These are phyloP conservation scores for Chymomyza caudatula DNA, from an alignment of 2,888 invertebrate genomes.

Conservation along the genomic window DNA sequence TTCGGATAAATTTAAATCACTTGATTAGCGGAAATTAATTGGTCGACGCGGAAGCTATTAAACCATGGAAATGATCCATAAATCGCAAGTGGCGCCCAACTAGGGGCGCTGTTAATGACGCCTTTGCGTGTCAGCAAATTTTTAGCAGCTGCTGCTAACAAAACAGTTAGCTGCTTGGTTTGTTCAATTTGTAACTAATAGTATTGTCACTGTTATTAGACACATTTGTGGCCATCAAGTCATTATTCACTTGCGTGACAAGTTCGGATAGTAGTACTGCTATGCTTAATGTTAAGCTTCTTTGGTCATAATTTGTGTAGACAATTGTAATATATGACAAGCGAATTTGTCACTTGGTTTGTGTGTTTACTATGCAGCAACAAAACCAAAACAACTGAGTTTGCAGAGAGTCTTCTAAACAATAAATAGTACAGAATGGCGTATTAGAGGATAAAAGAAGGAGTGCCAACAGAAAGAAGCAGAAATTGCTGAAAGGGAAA, in stretches of 20 bases:
- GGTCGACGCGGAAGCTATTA: constrained; percentile 9
- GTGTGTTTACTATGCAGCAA: not conserved
- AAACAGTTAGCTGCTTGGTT: constrained; percentile 13
- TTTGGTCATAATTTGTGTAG: constrained; percentile 56
- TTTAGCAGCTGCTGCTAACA: constrained; percentile 1
- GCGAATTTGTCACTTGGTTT: constrained; percentile 61
- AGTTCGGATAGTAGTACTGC: not conserved
- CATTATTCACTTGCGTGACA: not conserved
- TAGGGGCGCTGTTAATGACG: constrained; percentile 53
- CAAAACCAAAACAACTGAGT: not conserved
- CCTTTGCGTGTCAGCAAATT: constrained; percentile 48
- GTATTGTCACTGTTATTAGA: constrained; percentile 62
- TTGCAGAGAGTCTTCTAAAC: not conserved
- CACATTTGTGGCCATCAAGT: constrained; percentile 39
- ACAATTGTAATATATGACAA: constrained; percentile 66
- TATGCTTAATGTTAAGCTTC: not conserved
- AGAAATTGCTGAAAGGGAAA: not conserved
- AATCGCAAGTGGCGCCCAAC: not conserved
- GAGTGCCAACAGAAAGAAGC: not conserved
- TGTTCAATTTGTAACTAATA: constrained; percentile 62
- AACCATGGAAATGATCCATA: not conserved
- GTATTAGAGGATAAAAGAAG: not conserved
- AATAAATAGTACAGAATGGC: not conserved
- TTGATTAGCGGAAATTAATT: constrained; percentile 62
- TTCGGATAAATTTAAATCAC: constrained; percentile 63